Conservation (phyloP, 2,888 invertebrate species). For the Heliconius hortense region DNA sequence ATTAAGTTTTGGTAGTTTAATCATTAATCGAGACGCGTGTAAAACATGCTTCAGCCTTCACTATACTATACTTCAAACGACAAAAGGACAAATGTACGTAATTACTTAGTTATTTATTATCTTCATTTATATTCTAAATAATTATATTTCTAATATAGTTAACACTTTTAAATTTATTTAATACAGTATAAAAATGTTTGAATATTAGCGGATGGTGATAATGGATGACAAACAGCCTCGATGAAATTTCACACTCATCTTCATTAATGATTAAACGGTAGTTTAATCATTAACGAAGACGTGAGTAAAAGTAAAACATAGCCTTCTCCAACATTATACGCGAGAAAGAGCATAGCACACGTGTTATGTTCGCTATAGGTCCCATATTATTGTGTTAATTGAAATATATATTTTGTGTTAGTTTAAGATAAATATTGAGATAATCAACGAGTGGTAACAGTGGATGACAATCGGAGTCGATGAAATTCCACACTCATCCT, state of each 20-base stretch:
- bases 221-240: background rate
- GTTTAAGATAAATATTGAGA: too few species aligned
- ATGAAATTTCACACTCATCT: background rate
- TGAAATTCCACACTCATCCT: background rate
- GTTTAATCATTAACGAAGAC: background rate
- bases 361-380: too few species aligned
- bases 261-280: background rate
- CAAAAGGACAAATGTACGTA: background rate
- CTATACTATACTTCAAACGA: background rate
- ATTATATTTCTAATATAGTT: background rate
- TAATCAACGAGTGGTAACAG: too few species aligned
- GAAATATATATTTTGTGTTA: too few species aligned
- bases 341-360: background rate
- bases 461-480: background rate
- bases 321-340: background rate
- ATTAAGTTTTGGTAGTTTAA: constrained; percentile 1
- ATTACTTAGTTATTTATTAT: background rate
- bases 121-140: background rate
- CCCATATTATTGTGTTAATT: background rate
- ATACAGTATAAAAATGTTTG: background rate
- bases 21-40: background rate
- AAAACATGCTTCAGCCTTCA: background rate
- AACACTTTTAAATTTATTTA: background rate
- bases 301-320: background rate
- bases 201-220: background rate